Base-by-base conservation (phyloP, 1,140 invertebrate species). In the Lucilia sericata region DNA sequence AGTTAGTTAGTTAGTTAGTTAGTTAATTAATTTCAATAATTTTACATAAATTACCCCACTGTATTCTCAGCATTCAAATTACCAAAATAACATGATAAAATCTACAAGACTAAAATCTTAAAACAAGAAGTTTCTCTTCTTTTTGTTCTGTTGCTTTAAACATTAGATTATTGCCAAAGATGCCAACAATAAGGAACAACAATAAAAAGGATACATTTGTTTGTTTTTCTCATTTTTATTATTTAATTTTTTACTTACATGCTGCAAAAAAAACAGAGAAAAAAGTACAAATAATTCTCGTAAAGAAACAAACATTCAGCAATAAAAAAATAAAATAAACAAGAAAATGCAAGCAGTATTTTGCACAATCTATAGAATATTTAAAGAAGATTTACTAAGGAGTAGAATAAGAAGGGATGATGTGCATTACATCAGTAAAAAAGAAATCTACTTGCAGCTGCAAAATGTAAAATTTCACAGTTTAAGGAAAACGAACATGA, bases 181-280 rank as follows among this genome's bases (percentile, higher is more conserved):
- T 49, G 9, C 49, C 49, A 12, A 12, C 49, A 49, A 49, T 49
- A 49, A 55, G 51, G 51, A 55, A 55, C 51, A 55, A 55, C 42
- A 42, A 42, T 42, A 42, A 42, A 42, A 42, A 7, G 5, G 51
- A 55, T 55, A n/a, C 51, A 55, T 55, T 55, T 55, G 51, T 55
- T n/a, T 55, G 13, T 55, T 55, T 55, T 55, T 17, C 17, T 55
- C 14, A 55, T 55, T 17, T 55, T 55, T 55, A 17, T 13, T 55
- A 55, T 55, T 55, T 55, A 13, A n/a, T 55, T 55, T 70, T 70
- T 70, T 70, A 21, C 65, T 70, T 70, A 70, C 65, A 70, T 21
- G 21, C 5, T 3, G 42, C 25, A 30, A 30, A 30, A 30, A 3
- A 30, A 30, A n/a, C 5, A 30, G 25, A 30, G n/a, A 60, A 60